These are phyloP conservation scores for Drosophila trapezifrons DNA, from an alignment of 1,140 invertebrate species.

Conservation along the genomic window DNA sequence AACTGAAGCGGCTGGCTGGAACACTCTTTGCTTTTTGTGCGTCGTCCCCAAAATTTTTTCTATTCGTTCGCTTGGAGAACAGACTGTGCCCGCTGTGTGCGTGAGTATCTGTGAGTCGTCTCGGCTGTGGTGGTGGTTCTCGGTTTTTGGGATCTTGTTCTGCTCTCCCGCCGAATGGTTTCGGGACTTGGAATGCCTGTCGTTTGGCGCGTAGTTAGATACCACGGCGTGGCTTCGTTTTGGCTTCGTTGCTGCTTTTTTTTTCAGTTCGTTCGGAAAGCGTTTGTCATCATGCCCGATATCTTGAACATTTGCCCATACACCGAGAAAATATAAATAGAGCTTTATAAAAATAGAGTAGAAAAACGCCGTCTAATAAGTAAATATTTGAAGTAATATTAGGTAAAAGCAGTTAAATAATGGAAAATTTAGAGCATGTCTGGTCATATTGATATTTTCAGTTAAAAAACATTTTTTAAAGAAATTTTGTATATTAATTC, in stretches of 20 bases:
- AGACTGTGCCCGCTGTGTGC: slow-evolving; percentile 5
- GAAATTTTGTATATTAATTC: too few relatives aligned
- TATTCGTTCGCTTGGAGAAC: slow-evolving; percentile 21
- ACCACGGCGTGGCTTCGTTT: slow-evolving; percentile 4
- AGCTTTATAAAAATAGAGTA: not conserved
- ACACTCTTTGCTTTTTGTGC: slow-evolving; percentile 57
- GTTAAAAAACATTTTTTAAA: too few relatives aligned
- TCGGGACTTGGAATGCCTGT: slow-evolving; percentile 19
- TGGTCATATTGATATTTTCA: too few relatives aligned
- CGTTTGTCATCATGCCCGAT: slow-evolving; percentile 22
- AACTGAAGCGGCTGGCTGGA: slow-evolving; percentile 70
- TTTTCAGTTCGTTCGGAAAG: slow-evolving; percentile 13
- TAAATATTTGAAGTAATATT: too few relatives aligned
- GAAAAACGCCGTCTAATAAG: too few relatives aligned
- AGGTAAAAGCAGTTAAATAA: too few relatives aligned
- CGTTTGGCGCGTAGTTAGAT: slow-evolving; percentile 42
- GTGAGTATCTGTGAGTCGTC: slow-evolving; percentile 19
- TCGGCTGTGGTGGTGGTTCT: slow-evolving; percentile 30
- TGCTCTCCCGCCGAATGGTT: slow-evolving; percentile 30
- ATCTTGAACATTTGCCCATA: slow-evolving; percentile 4
- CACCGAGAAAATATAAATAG: not conserved
- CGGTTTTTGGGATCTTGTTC: slow-evolving; percentile 52
- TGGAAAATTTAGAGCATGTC: too few relatives aligned
- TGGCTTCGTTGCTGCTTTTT: not conserved
- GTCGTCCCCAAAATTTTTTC: slow-evolving; percentile 36